Percentiles rank a stretch among this genome's conserved stretches.
Conservation (phyloP, 2,888 invertebrate species). For the Tinea trinotella region DNA sequence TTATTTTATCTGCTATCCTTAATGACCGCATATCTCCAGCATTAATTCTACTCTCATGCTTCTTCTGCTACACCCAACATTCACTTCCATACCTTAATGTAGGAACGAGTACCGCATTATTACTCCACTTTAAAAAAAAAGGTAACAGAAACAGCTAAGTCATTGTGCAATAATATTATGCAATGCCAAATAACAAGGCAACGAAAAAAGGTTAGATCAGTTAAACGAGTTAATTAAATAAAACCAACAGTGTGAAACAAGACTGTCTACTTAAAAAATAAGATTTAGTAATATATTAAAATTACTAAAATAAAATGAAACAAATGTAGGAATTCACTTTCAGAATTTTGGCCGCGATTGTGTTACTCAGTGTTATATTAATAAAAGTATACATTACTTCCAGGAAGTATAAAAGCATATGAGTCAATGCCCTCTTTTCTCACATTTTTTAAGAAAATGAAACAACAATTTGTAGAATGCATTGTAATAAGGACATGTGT, state of each 20-base stretch:
- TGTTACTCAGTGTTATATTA: not conserved
- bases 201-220: not conserved
- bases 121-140: too few relatives aligned
- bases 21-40: too few relatives aligned
- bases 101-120: too few relatives aligned
- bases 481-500: too few relatives aligned
- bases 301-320: not conserved
- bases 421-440: not conserved
- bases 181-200: not conserved
- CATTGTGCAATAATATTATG: not conserved
- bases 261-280: not conserved
- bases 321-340: not conserved
- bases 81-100: too few relatives aligned
- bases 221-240: constrained; percentile 3
- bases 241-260: not conserved
- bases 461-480: too few relatives aligned
- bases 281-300: not conserved
- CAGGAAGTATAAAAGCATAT: not conserved
- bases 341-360: not conserved
- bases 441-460: not conserved
- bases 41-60: too few relatives aligned
- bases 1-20: too few relatives aligned
- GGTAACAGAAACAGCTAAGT: too few relatives aligned
- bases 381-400: not conserved
- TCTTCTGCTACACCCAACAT: too few relatives aligned